Evolutionary conservation across 2,113 vertebrate genomes (phyloP).

Genomic region (Recurvirostra avosetta): DNA sequence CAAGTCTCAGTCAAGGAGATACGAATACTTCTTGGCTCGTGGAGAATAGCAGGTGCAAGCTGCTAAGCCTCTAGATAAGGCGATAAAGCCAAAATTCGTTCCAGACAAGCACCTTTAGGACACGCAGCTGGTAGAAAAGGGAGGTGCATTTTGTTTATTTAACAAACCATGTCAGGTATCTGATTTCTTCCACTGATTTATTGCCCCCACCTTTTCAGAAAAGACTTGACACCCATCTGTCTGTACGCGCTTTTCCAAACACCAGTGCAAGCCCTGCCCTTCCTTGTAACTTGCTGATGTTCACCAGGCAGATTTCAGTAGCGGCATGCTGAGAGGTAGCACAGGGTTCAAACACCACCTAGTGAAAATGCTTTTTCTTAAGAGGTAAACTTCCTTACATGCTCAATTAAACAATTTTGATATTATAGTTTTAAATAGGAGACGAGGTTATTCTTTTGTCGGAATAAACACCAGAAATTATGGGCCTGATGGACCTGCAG

Average conservation of each 20-base stretch:
- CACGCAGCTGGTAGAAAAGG: neutral
- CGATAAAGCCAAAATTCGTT: neutral
- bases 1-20: neutral
- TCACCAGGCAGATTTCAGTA: neutral
- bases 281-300: neutral
- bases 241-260: neutral
- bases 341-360: neutral
- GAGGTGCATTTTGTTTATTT: neutral
- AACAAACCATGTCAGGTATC: neutral
- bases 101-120: neutral
- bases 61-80: neutral
- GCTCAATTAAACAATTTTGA: neutral
- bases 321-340: neutral
- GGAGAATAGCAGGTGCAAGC: neutral
- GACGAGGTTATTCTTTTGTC: neutral
- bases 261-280: neutral
- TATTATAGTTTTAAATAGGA: neutral
- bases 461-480: neutral
- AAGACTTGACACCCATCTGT: neutral
- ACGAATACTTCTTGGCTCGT: neutral
- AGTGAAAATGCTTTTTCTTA: neutral
- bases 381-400: neutral
- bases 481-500: neutral
- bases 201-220: neutral
- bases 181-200: neutral